Percentiles rank a stretch among this genome's conserved stretches.
These are phyloP conservation scores for Exephanes ischioxanthus DNA, from an alignment of 2,888 invertebrate species.

Conservation along the genomic window DNA sequence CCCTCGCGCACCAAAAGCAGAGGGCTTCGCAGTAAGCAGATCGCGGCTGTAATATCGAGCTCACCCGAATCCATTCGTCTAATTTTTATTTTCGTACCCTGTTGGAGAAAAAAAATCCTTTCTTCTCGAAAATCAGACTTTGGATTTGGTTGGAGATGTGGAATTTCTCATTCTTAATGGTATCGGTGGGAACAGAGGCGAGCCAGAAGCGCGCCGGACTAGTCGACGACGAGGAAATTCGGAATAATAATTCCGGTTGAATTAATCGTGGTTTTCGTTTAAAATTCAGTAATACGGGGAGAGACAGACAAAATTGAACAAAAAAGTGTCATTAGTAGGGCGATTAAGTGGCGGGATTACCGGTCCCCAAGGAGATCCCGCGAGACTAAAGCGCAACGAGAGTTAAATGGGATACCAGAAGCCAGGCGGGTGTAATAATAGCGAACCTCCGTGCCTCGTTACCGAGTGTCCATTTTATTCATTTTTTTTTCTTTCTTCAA, in stretches of 20 bases:
- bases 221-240: constrained; percentile 47
- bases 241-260: constrained; percentile 54
- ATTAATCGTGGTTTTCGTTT: constrained; percentile 62
- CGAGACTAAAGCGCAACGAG: constrained; percentile 44
- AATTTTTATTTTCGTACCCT: not conserved
- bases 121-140: not conserved
- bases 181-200: not conserved
- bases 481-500: not conserved
- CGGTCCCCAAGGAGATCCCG: constrained; percentile 57
- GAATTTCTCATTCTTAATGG: not conserved
- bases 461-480: not conserved
- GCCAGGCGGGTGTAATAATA: constrained; percentile 28
- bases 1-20: not conserved
- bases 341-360: constrained; percentile 67
- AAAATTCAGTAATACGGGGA: constrained; percentile 55
- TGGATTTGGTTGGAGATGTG: no score
- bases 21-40: constrained; percentile 21
- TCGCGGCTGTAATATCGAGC: constrained; percentile 25
- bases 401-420: constrained; percentile 57
- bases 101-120: not conserved
- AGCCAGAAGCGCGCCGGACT: not conserved
- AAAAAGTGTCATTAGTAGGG: constrained; percentile 66
- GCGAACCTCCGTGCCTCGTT: not conserved
- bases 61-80: not conserved
- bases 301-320: constrained; percentile 57